Evolutionary conservation across 2,113 vertebrate species (phyloP).

Genomic region (Mesocricetus auratus): DNA sequence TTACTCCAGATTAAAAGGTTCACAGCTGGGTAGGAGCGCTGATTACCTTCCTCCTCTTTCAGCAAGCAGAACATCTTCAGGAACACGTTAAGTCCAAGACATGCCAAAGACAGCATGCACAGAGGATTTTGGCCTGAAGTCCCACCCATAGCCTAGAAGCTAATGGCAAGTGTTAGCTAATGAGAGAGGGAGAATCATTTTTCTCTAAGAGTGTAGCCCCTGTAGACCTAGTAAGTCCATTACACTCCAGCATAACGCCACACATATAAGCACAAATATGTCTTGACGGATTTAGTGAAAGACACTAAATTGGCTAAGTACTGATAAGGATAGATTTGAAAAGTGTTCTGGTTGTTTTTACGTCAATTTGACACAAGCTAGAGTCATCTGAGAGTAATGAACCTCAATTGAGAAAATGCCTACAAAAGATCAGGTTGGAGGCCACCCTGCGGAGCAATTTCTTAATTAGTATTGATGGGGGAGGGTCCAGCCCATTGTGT

Average conservation of each 20-base stretch:
- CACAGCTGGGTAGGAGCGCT: not conserved
- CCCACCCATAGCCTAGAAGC: not conserved
- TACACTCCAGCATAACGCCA: too few species aligned
- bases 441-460: not conserved
- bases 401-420: not conserved
- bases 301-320: too few species aligned
- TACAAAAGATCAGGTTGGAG: not conserved
- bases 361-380: too few species aligned
- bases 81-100: not conserved
- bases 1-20: not conserved
- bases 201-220: not conserved
- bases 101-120: not conserved
- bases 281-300: too few species aligned
- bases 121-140: not conserved
- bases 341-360: too few species aligned
- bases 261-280: too few species aligned
- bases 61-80: not conserved
- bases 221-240: too few species aligned
- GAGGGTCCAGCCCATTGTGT: not conserved
- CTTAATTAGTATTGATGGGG: not conserved
- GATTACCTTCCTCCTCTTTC: not conserved
- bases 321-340: too few species aligned
- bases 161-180: not conserved
- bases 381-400: not conserved
- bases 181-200: not conserved